These are phyloP conservation scores for Loris lydekkerianus DNA, from an alignment of 2,797 vertebrate species.

Conservation along the genomic window DNA sequence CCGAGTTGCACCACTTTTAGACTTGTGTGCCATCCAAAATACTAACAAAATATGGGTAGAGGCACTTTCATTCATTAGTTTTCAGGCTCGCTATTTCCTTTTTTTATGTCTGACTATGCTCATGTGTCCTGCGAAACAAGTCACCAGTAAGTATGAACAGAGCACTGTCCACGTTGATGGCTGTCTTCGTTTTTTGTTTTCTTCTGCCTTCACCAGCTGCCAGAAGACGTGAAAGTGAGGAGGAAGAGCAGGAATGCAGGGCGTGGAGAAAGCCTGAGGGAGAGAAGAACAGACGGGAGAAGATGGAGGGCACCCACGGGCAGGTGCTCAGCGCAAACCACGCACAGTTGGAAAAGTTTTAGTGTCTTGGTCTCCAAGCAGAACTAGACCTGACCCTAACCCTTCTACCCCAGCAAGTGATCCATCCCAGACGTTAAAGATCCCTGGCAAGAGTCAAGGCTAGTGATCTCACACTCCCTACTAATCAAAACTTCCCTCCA, in stretches of 20 bases:
- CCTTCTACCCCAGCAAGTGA: not conserved
- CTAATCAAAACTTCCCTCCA: slow-evolving; percentile 32
- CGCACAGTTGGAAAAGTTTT: not conserved
- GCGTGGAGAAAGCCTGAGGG: not conserved
- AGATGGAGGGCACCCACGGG: not conserved
- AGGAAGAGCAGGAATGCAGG: not conserved
- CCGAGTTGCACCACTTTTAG: not conserved
- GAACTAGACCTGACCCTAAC: not conserved
- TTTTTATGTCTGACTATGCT: not conserved
- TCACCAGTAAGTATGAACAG: not conserved
- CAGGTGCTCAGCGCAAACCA: not conserved
- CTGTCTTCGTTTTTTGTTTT: slow-evolving; percentile 2
- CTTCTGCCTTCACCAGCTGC: not conserved
- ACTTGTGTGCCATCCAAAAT: not conserved
- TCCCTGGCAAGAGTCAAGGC: not conserved
- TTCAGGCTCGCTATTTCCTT: not conserved
- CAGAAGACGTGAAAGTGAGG: slow-evolving; percentile 52
- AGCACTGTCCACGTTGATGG: not conserved
- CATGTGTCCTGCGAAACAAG: not conserved
- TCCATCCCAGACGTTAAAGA: slow-evolving; percentile 8
- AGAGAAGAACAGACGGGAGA: not conserved
- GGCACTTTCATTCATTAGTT: not conserved
- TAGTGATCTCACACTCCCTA: slow-evolving; percentile 22
- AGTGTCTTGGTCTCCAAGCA: slow-evolving; percentile 37
- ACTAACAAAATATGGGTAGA: not conserved